These are phyloP conservation scores for Zaprionus camerounensis DNA, from an alignment of 1,140 invertebrate genomes.

Conservation along the genomic window DNA sequence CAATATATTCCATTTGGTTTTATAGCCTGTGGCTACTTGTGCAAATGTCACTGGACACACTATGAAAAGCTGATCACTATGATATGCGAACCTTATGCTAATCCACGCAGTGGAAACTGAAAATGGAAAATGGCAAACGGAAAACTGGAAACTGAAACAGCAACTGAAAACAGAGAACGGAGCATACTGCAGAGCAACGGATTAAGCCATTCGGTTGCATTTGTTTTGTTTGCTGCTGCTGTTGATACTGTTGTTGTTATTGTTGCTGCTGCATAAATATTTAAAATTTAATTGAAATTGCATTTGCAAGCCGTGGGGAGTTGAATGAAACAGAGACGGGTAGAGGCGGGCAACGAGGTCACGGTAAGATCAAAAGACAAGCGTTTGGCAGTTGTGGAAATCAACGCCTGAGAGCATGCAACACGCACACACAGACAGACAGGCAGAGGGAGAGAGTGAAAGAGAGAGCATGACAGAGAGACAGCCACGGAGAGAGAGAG, in stretches of 20 bases:
- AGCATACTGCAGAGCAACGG: constrained; percentile 56
- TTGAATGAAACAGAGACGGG: neutral
- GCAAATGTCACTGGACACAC: constrained; percentile 13
- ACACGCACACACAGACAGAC: constrained; percentile 24
- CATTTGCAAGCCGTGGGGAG: constrained; percentile 44
- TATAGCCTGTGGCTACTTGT: constrained; percentile 17
- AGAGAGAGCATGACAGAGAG: constrained; percentile 1
- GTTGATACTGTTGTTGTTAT: neutral
- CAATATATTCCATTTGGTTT: constrained; percentile 20
- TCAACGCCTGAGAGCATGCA: constrained; percentile 69
- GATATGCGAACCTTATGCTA: constrained; percentile 47
- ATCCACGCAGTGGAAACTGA: constrained; percentile 38
- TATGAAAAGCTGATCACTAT: constrained; percentile 30
- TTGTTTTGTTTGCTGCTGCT: constrained; percentile 52
- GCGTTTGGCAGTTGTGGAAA: constrained; percentile 80
- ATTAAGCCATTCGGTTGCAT: constrained; percentile 71
- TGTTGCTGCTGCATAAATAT: constrained; percentile 69
- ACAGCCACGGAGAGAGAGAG: neutral
- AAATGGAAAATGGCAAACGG: constrained; percentile 39
- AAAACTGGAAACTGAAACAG: constrained; percentile 40
- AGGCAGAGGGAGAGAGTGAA: constrained; percentile 2
- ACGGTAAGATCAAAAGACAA: constrained; percentile 76
- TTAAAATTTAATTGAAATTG: constrained; percentile 83
- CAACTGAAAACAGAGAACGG: constrained; percentile 43
- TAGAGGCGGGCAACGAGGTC: constrained; percentile 28